A percentile compares a stretch with the other conserved stretches of the same genome.
phyloP scores from a whole-genome alignment of 2,113 vertebrate genomes.

The Hassar affinis region DNA sequence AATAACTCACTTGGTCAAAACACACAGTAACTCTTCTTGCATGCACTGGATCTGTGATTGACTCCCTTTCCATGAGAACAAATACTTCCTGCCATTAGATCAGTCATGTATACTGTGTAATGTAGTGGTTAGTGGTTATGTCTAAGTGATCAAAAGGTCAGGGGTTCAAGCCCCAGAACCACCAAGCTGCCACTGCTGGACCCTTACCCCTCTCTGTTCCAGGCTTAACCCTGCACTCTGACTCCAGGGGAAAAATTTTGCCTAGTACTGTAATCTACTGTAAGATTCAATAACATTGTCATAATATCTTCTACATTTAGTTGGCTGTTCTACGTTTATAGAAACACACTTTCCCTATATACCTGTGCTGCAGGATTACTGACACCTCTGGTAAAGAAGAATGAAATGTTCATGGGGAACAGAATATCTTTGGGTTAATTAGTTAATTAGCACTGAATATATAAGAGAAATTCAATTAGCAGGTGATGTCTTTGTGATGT shows the following conservation, averaged over 20 bases:
- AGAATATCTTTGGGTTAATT: too few species aligned
- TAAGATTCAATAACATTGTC: too few species aligned
- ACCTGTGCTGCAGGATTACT: background rate
- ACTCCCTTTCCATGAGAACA: background rate
- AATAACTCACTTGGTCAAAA: slow-evolving; percentile 23
- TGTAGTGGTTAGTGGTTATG: too few species aligned
- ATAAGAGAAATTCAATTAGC: too few species aligned
- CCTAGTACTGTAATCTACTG: background rate
- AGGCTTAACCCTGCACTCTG: background rate
- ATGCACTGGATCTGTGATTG: background rate
- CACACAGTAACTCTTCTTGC: background rate
- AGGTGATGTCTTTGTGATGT: too few species aligned
- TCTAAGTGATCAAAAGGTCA: too few species aligned
- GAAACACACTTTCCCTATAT: background rate
- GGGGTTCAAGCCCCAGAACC: too few species aligned
- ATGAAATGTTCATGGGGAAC: too few species aligned
- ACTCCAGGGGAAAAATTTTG: background rate
- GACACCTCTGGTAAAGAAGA: too few species aligned
- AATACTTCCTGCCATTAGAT: background rate
- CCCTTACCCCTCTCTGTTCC: background rate
- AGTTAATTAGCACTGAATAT: too few species aligned
- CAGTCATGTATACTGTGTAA: background rate
- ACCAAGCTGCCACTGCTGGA: too few species aligned
- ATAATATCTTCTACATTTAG: background rate
- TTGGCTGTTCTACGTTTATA: too few species aligned